Percentiles rank a stretch among this genome's conserved stretches.
Evolutionary conservation across 2,797 vertebrate genomes (phyloP).

Genomic region (Menidia menidia): DNA sequence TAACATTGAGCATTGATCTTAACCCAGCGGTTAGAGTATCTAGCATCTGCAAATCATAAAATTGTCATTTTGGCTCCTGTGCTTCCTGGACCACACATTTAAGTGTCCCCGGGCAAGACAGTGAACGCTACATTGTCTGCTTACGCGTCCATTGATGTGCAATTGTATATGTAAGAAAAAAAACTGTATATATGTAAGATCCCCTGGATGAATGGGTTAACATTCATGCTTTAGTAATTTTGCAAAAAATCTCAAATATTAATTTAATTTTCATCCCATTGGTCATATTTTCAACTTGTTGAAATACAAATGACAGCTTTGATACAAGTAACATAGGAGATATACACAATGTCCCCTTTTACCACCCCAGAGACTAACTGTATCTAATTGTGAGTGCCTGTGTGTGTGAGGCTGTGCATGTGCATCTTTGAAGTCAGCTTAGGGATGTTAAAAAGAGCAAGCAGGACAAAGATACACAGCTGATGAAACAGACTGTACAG

Average conservation of each 20-base stretch:
- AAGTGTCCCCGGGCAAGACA: too few species aligned
- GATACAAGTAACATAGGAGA: slow-evolving; percentile 14
- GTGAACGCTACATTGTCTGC: too few species aligned
- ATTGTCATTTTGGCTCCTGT: too few species aligned
- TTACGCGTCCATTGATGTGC: too few species aligned
- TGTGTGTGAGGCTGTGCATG: neutral
- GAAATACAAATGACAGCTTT: slow-evolving; percentile 8
- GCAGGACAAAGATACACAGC: slow-evolving; percentile 41
- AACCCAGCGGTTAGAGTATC: too few species aligned
- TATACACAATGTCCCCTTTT: slow-evolving; percentile 17
- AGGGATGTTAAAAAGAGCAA: slow-evolving; percentile 41
- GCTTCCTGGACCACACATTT: too few species aligned
- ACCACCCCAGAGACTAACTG: slow-evolving; percentile 16
- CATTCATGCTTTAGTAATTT: neutral
- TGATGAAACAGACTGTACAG: slow-evolving; percentile 49
- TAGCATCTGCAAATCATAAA: too few species aligned
- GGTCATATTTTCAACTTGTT: neutral
- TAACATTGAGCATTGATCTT: too few species aligned
- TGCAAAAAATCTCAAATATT: neutral
- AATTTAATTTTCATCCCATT: neutral
- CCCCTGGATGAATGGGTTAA: too few species aligned
- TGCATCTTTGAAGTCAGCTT: slow-evolving; percentile 45
- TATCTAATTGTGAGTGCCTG: slow-evolving; percentile 18
- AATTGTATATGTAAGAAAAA: too few species aligned
- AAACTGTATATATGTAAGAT: too few species aligned